These are phyloP conservation scores for Pterocles gutturalis DNA, from an alignment of 2,113 vertebrate genomes.

Conservation along the genomic window DNA sequence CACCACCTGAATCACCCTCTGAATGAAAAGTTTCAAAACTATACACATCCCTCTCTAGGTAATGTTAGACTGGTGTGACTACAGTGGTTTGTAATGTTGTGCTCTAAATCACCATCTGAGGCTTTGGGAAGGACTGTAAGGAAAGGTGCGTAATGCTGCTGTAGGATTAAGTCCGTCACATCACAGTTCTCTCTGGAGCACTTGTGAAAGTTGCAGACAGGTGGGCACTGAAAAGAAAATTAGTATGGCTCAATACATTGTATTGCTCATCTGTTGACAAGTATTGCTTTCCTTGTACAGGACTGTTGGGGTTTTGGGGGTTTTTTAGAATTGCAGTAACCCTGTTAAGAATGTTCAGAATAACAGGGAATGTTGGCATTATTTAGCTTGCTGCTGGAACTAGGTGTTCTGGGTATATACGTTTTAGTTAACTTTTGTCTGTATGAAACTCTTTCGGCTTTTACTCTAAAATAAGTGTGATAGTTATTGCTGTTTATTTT, in stretches of 20 bases:
- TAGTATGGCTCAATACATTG: not conserved
- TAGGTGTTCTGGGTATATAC: not conserved
- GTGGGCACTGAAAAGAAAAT: not conserved
- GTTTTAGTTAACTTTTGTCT: not conserved
- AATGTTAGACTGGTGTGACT: not conserved
- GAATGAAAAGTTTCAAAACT: not conserved
- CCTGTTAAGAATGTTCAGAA: not conserved
- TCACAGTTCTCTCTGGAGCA: not conserved
- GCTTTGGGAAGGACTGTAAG: not conserved
- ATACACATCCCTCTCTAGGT: not conserved
- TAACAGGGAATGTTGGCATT: not conserved
- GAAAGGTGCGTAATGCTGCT: not conserved
- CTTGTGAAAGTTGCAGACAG: not conserved
- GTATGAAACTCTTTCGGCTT: not conserved
- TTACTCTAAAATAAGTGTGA: not conserved
- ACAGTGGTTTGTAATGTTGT: not conserved
- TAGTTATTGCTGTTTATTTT: not conserved
- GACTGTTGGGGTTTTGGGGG: not conserved
- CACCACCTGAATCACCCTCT: not conserved
- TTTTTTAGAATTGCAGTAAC: not conserved
- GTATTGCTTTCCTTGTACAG: not conserved
- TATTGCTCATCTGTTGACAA: not conserved
- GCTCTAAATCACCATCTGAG: not conserved
- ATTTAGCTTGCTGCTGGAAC: not conserved
- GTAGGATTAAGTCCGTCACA: not conserved